phyloP scores from a whole-genome alignment of 2,888 invertebrate species.

The Laothoe populi region DNA sequence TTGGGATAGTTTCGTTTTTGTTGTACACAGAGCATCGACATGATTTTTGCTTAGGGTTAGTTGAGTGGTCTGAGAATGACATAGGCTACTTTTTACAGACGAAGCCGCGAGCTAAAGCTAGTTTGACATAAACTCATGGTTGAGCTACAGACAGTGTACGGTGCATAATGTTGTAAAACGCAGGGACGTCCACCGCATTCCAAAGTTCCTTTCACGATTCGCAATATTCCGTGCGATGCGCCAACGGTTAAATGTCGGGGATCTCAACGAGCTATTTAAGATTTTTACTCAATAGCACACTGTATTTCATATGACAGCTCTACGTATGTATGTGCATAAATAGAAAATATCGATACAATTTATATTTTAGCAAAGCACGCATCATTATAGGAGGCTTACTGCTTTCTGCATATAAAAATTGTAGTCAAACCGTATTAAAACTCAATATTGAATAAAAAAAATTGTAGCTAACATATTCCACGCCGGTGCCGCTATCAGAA shows the following conservation, averaged over 20 bases:
- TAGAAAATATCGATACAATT: not conserved
- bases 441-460: slow-evolving; percentile 31
- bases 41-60: too few species aligned
- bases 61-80: too few species aligned
- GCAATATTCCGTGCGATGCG: slow-evolving; percentile 59
- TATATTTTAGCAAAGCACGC: slow-evolving; percentile 18
- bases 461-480: slow-evolving; percentile 29
- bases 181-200: slow-evolving; percentile 64
- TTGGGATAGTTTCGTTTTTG: too few species aligned
- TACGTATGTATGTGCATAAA: too few species aligned
- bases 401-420: slow-evolving; percentile 36
- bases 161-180: slow-evolving; percentile 35
- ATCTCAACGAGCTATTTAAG: slow-evolving; percentile 43
- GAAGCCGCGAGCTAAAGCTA: too few species aligned
- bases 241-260: slow-evolving; percentile 62
- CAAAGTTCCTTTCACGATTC: slow-evolving; percentile 68
- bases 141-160: not conserved
- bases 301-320: too few species aligned
- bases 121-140: too few species aligned
- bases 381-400: slow-evolving; percentile 31
- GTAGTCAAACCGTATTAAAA: slow-evolving; percentile 35
- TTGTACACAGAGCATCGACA: too few species aligned
- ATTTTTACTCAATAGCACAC: slow-evolving; percentile 33
- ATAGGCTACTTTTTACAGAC: too few species aligned
- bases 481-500: slow-evolving; percentile 29